Base-by-base conservation (phyloP, 2,113 vertebrate genomes). In the Corapipo altera region DNA sequence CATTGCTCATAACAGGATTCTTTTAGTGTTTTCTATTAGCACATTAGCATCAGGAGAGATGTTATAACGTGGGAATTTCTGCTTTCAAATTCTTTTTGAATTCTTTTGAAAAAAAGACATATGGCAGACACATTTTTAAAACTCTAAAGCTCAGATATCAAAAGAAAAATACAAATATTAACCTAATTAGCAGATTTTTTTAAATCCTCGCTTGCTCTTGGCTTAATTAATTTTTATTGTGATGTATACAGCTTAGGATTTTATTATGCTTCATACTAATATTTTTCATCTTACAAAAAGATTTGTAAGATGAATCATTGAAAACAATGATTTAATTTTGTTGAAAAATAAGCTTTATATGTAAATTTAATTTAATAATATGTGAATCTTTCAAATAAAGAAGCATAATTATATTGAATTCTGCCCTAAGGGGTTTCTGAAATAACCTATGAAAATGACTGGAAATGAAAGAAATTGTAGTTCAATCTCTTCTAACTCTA, bases 1-100 rank as follows among this genome's bases (percentile, higher is more conserved):
- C 58, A 51, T 46, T 75, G 73, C 61, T 73, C 5, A 0, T 82
- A 88, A 71, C 43, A 76, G 35, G 39, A 93, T 71, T 80, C 46
- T 73, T 92, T 79, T 9, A 73, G 41, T 91, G 54, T 12, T 93
- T 93, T 93, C 93, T 76, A 58, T 95, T 91, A 94, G 33, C 2
- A 1, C 62, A 19, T 71, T 83, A 52, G 4, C 46, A 86, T 83
- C 74, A 90, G 59, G 67, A 80, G 64, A 88, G 43, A 91, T 11
- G 20, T 35, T 89, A 48, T 17, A 80, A 57, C 0, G 8, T 95
- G 84, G 80, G 91, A 94, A 94, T 61, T 89, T 81, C 77, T 86
- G 67, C 65, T 75, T 82, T 85, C 44, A 37, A 65, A 92, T 84
- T 79, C 6, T 55, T 83, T 67, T 33, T 57, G 16, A 93, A 77